Percentiles rank a stretch among this genome's conserved stretches.
Evolutionary conservation across 1,140 invertebrate genomes (phyloP).

Genomic region (Antheraea mylitta): DNA sequence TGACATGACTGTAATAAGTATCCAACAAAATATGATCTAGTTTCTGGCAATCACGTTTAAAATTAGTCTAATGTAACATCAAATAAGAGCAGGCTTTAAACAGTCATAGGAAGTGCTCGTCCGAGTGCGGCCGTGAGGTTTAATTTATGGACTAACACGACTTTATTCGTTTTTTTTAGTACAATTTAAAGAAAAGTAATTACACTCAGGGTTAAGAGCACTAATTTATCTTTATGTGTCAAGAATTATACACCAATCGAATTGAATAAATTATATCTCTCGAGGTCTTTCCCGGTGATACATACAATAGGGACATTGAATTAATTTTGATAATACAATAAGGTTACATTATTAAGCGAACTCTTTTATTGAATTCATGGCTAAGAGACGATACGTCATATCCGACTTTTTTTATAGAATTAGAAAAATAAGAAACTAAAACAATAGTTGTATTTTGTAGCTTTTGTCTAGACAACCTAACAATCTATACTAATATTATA

Average conservation of each 20-base stretch:
- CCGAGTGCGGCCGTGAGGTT: not conserved
- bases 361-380: not conserved
- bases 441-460: not conserved
- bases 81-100: not conserved
- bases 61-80: not conserved
- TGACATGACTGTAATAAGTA: too few relatives aligned
- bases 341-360: not conserved
- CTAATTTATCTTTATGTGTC: slow-evolving; percentile 9
- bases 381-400: not conserved
- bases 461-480: too few relatives aligned
- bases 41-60: too few relatives aligned
- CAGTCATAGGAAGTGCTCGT: not conserved
- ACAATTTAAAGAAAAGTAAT: slow-evolving; percentile 13
- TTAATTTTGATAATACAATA: not conserved
- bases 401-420: not conserved
- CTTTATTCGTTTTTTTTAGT: not conserved
- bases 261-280: not conserved
- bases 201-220: slow-evolving; percentile 1
- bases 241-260: not conserved
- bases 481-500: too few relatives aligned
- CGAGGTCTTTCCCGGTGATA: not conserved
- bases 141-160: not conserved
- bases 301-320: slow-evolving; percentile 3
- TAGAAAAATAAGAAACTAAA: too few relatives aligned
- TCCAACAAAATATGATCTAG: too few relatives aligned